Percentiles rank a stretch among this genome's conserved stretches.
phyloP scores from a whole-genome alignment of 2,797 vertebrate species.

The Acridotheres tristis region DNA sequence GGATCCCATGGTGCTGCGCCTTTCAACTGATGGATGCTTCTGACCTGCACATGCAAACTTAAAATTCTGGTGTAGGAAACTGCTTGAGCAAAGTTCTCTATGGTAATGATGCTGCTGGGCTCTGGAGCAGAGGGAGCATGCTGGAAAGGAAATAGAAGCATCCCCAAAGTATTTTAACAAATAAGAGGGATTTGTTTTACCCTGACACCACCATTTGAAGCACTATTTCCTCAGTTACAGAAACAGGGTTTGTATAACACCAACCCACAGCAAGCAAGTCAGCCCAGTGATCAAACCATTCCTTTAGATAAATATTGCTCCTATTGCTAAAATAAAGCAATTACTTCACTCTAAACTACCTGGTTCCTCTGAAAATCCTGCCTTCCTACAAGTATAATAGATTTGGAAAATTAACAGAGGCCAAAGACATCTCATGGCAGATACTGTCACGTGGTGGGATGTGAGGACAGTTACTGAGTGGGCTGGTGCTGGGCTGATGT shows the following conservation, averaged over 20 bases:
- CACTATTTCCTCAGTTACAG: background rate
- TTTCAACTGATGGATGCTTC: background rate
- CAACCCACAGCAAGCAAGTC: background rate
- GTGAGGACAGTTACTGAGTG: background rate
- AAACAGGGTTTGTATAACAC: background rate
- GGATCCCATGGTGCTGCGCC: background rate
- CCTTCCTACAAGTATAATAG: background rate
- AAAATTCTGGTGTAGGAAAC: background rate
- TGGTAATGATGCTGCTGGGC: background rate
- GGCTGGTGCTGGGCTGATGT: background rate
- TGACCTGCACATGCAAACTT: background rate
- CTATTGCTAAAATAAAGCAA: background rate
- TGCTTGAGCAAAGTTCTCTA: background rate
- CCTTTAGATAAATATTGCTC: background rate
- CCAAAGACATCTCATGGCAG: background rate
- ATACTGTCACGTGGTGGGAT: background rate
- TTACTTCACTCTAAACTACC: background rate
- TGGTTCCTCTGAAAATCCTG: background rate
- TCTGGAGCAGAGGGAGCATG: background rate
- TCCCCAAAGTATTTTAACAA: background rate
- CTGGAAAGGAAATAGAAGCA: background rate
- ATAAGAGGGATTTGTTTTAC: background rate
- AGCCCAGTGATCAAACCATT: background rate
- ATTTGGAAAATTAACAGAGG: background rate
- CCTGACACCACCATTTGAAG: background rate